Evolutionary conservation across 2,113 vertebrate genomes (phyloP).

Genomic region (Pantherophis guttatus): DNA sequence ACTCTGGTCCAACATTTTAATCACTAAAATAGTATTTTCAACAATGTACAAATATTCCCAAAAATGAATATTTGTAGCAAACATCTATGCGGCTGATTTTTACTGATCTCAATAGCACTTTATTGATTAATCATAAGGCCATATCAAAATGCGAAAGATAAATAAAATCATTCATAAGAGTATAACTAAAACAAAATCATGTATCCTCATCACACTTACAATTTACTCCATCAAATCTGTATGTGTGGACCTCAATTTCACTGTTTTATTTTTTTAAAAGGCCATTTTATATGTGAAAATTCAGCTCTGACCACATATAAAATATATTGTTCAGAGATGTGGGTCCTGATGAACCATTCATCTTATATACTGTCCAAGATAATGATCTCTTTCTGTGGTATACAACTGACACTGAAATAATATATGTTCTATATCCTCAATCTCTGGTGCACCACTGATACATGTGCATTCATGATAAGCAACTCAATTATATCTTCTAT

Average conservation of each 20-base stretch:
- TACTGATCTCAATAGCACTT: neutral
- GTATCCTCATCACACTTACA: neutral
- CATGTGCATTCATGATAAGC: neutral
- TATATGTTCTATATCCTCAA: neutral
- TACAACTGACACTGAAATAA: neutral
- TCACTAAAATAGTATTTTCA: neutral
- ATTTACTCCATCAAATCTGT: neutral
- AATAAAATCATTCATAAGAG: neutral
- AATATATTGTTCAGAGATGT: neutral
- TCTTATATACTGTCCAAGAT: neutral
- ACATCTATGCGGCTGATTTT: neutral
- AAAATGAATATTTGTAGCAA: neutral
- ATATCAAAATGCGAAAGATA: neutral
- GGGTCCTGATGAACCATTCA: neutral
- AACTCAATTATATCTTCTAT: neutral
- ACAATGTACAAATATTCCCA: neutral
- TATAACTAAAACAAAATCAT: neutral
- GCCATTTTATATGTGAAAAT: neutral
- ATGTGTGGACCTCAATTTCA: neutral
- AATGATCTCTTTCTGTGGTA: neutral
- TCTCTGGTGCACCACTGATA: neutral
- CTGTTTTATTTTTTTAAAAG: neutral
- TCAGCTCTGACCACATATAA: neutral
- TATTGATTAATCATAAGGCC: neutral
- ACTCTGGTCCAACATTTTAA: neutral